These are phyloP conservation scores for Andrena bicolor DNA, from an alignment of 2,888 invertebrate genomes.

Conservation along the genomic window DNA sequence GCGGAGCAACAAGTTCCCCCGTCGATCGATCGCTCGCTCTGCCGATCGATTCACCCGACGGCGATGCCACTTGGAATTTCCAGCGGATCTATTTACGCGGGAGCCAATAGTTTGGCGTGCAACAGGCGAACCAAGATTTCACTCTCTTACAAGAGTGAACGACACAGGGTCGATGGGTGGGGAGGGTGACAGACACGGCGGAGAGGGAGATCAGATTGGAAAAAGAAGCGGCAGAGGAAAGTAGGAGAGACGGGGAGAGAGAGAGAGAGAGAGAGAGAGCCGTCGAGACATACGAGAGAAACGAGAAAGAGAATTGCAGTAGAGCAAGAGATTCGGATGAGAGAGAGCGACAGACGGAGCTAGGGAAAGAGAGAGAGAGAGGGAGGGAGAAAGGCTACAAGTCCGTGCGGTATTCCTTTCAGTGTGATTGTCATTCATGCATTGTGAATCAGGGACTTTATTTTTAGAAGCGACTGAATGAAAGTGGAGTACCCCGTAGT, in stretches of 20 bases:
- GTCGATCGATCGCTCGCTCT: conserved; percentile 39
- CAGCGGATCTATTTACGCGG: conserved; percentile 60
- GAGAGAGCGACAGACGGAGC: conserved; percentile 4
- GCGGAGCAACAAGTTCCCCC: conserved; percentile 44
- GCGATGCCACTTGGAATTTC: conserved; percentile 49
- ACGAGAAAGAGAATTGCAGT: conserved; percentile 12
- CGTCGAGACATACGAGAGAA: not conserved
- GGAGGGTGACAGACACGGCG: conserved; percentile 31
- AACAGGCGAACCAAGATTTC: conserved; percentile 68
- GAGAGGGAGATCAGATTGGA: conserved; percentile 43
- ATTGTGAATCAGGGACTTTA: conserved; percentile 83
- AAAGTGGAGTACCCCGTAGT: conserved; percentile 82
- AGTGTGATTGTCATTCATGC: conserved; percentile 82
- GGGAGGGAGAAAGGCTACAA: conserved; percentile 61
- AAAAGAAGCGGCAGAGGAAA: conserved; percentile 38
- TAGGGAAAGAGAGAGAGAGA: conserved; percentile 22
- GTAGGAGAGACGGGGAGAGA: conserved; percentile 13
- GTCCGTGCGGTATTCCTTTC: conserved; percentile 71
- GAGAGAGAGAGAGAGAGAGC: conserved; percentile 29
- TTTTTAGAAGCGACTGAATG: conserved; percentile 83
- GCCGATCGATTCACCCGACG: conserved; percentile 38
- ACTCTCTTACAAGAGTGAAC: conserved; percentile 56
- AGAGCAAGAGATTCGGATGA: conserved; percentile 2
- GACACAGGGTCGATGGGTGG: conserved; percentile 31
- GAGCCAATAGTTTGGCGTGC: conserved; percentile 61